These are phyloP conservation scores for Pachyuromys duprasi DNA, from an alignment of 2,797 vertebrate species.

Conservation along the genomic window DNA sequence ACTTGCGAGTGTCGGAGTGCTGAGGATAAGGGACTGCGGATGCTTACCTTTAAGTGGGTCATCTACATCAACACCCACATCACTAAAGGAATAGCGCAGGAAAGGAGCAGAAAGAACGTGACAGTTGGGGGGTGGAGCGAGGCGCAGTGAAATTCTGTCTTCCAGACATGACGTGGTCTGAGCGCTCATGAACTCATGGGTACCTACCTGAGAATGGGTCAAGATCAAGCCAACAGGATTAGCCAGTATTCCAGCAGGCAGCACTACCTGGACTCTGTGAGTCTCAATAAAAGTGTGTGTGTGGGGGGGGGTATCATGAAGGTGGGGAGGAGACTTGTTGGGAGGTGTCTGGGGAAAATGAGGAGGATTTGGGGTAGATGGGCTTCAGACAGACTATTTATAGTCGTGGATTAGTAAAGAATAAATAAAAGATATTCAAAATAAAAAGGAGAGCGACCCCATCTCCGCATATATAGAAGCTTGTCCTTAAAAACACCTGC, in stretches of 20 bases:
- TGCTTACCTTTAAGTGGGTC: not conserved
- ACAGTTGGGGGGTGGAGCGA: too few species aligned
- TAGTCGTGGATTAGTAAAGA: not conserved
- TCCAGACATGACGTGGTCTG: not conserved
- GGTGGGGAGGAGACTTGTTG: not conserved
- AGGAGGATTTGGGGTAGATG: not conserved
- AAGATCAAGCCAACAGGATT: not conserved
- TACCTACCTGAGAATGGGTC: not conserved
- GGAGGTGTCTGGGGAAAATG: not conserved
- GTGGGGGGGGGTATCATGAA: too few species aligned
- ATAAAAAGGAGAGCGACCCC: not conserved
- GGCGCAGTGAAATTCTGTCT: not conserved
- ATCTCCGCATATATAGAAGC: not conserved
- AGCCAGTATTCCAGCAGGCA: not conserved
- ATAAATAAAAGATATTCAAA: not conserved
- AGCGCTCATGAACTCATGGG: not conserved
- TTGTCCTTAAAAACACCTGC: not conserved
- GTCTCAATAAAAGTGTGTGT: not conserved
- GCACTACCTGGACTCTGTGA: not conserved
- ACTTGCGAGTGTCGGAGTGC: not conserved
- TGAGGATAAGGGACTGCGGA: not conserved
- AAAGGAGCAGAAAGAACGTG: not conserved
- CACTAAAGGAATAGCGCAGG: not conserved
- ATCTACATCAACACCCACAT: not conserved
- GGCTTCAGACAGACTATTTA: not conserved